These are phyloP conservation scores for Carlito syrichta DNA, from an alignment of 2,113 vertebrate species.

Conservation along the genomic window DNA sequence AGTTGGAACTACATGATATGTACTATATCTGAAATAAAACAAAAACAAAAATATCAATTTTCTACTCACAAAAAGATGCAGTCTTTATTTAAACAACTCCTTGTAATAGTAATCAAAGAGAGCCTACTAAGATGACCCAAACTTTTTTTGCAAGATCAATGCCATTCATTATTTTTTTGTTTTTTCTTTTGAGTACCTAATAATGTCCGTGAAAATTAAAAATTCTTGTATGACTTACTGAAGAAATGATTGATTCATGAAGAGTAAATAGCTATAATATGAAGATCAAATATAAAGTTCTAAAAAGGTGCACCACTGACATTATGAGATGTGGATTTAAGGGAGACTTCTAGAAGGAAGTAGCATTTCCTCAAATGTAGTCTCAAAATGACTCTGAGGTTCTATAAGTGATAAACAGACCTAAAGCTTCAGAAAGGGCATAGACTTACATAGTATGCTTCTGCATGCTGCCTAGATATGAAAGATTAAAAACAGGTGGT, in stretches of 20 bases:
- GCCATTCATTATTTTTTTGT: not conserved
- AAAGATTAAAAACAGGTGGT: not conserved
- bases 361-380: not conserved
- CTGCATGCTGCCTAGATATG: not conserved
- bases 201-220: slow-evolving; percentile 22
- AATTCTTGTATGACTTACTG: not conserved
- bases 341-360: not conserved
- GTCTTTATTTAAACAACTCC: not conserved
- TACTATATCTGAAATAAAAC: not conserved
- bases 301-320: not conserved
- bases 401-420: not conserved
- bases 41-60: not conserved
- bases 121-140: not conserved
- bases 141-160: not conserved
- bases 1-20: not conserved
- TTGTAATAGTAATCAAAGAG: not conserved
- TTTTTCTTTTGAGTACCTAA: not conserved
- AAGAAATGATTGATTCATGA: not conserved
- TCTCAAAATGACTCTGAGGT: not conserved
- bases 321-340: not conserved
- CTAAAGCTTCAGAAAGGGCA: not conserved
- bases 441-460: not conserved
- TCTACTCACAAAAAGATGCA: not conserved
- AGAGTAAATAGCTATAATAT: not conserved
- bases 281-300: not conserved